Base-by-base conservation (phyloP, 2,888 invertebrate species). In the Emmelina monodactyla region DNA sequence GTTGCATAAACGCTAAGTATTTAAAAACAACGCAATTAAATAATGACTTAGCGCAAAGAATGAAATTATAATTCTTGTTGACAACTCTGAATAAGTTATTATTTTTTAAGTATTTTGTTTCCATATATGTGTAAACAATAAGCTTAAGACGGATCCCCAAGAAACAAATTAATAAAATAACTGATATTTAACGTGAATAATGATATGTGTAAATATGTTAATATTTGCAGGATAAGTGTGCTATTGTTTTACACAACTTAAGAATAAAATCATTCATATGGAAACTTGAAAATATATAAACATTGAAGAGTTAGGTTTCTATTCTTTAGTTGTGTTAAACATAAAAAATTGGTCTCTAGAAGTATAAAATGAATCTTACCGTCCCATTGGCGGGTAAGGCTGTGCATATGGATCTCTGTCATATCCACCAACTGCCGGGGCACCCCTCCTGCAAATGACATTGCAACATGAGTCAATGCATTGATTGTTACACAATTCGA, bases 311-410 rank as follows among this genome's bases (percentile, higher is more conserved):
- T 6, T 19, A 19, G 5, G 5, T 19, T 6, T 19, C 5, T 19
- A 19, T 6, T 19, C 5, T 6, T 19, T 19, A 6, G 9, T 9
- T 6, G 5, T 19, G 19, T 5, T 19, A 19, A 19, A 19, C 19
- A 19, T 5, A 19, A 19, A 19, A 6, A 19, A 5, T 19, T 6
- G 9, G 19, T 5, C n/a, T n/a, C n/a, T n/a, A n/a, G n/a, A n/a
- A n/a, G n/a, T n/a, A n/a, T n/a, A n/a, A n/a, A 19, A 6, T 19
- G 19, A 19, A 3, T 14, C 80, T 70, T 59, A 81, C 81, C 80
- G 73, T 61, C 72, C 78, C 69, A 79, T 70, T 6, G 78, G 73
- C 0, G 78, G 62, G 57, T 80, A 81, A 47, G 72, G 76, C 46
- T 78, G 80, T 0, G 65, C 66, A 12, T 14, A 81, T 3, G 79